Evolutionary conservation across 2,888 invertebrate species (phyloP).

Genomic region (Helicoverpa assulta): DNA sequence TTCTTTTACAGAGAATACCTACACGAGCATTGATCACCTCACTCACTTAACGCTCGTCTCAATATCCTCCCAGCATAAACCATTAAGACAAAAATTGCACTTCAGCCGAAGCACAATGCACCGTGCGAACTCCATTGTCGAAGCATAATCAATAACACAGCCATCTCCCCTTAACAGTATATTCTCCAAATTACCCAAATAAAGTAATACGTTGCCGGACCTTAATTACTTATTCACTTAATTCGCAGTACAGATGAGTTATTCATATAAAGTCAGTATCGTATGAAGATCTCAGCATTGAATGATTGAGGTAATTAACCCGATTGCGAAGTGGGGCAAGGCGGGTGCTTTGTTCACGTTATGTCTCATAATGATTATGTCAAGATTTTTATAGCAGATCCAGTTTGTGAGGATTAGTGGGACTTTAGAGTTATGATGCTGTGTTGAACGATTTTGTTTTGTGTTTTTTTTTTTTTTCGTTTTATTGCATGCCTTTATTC

Average conservation of each 20-base stretch:
- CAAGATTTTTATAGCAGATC: conserved; percentile 57
- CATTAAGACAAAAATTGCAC: background rate
- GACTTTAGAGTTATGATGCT: background rate
- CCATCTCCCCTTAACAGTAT: conserved; percentile 34
- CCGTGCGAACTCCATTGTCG: background rate
- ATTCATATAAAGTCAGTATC: conserved; percentile 71
- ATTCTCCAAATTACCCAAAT: conserved; percentile 58
- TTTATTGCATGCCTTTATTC: no score
- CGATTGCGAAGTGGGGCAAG: conserved; percentile 70
- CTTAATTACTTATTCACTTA: conserved; percentile 74
- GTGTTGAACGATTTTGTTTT: background rate
- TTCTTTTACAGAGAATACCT: no score
- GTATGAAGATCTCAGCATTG: conserved; percentile 78
- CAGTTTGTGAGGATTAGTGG: conserved; percentile 37
- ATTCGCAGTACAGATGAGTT: conserved; percentile 64
- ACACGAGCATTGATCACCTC: no score
- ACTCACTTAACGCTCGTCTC: no score
- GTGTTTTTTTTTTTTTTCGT: background rate
- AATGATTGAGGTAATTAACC: conserved; percentile 76
- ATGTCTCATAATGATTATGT: conserved; percentile 69
- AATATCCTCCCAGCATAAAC: no score
- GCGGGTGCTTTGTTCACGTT: conserved; percentile 68
- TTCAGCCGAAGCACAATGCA: background rate
- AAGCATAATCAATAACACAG: conserved; percentile 16
- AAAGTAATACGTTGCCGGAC: conserved; percentile 58